Conservation (phyloP, 2,888 invertebrate species). For the Chirona hameri region DNA sequence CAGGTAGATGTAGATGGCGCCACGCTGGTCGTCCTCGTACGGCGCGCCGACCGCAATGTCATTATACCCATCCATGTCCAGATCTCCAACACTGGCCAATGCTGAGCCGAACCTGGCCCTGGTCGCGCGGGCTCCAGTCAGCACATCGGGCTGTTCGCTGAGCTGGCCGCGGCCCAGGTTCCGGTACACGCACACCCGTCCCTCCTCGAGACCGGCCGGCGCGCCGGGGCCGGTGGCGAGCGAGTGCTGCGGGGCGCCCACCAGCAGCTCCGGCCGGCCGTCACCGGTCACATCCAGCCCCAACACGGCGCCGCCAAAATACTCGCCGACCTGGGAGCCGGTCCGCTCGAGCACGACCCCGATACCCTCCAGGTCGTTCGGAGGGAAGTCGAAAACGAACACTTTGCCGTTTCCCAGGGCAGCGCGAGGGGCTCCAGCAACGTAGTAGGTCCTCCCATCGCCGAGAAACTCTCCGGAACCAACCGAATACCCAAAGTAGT, state of each 20-base stretch:
- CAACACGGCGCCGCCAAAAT: constrained; percentile 45
- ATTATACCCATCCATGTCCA: constrained; percentile 42
- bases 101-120: constrained; percentile 44
- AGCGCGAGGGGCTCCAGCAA: not conserved
- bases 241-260: constrained; percentile 45
- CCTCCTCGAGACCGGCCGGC: constrained; percentile 29
- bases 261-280: too few species aligned
- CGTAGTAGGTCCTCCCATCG: not conserved
- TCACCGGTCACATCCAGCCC: constrained; percentile 44
- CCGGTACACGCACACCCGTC: constrained; percentile 34
- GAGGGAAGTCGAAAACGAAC: too few species aligned
- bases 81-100: constrained; percentile 41
- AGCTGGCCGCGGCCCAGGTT: constrained; percentile 10
- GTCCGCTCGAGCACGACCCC: too few species aligned
- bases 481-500: constrained; percentile 23
- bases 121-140: constrained; percentile 41
- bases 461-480: not conserved
- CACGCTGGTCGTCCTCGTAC: constrained; percentile 57
- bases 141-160: constrained; percentile 25
- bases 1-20: constrained; percentile 62
- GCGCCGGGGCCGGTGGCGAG: not conserved
- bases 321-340: constrained; percentile 45
- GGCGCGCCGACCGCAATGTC: constrained; percentile 63
- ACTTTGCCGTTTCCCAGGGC: constrained; percentile 10
- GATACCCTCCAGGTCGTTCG: too few species aligned